Percentiles rank a stretch among this genome's conserved stretches.
These are phyloP conservation scores for Euschistus heros DNA, from an alignment of 1,140 invertebrate genomes.

Conservation along the genomic window DNA sequence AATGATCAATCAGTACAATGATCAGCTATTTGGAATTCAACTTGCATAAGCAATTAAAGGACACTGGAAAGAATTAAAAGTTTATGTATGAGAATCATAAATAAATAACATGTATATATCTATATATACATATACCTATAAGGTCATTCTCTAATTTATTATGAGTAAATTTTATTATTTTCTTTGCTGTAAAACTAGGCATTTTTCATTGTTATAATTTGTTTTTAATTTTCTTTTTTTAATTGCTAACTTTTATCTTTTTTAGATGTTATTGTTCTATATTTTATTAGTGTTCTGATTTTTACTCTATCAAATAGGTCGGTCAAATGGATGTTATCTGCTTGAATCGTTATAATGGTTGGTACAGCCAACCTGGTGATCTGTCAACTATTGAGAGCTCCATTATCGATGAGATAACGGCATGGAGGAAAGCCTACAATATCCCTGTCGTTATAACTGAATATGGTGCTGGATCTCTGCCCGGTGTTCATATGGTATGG, in stretches of 20 bases:
- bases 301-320: neutral
- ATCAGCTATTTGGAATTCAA: too few species aligned
- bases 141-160: too few species aligned
- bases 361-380: constrained; percentile 49
- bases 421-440: constrained; percentile 41
- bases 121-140: too few species aligned
- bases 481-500: constrained; percentile 44
- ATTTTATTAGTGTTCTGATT: neutral
- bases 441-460: constrained; percentile 53
- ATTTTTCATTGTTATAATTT: too few species aligned
- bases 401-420: constrained; percentile 38
- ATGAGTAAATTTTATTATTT: too few species aligned
- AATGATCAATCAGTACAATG: too few species aligned
- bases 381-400: constrained; percentile 41
- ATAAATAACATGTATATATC: too few species aligned
- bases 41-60: too few species aligned
- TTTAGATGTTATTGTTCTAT: neutral
- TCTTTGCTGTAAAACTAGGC: too few species aligned
- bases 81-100: too few species aligned
- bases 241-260: neutral
- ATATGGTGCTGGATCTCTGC: constrained; percentile 54
- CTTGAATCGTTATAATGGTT: constrained; percentile 51
- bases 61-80: too few species aligned
- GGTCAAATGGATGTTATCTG: constrained; percentile 44
- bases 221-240: neutral